phyloP scores from a whole-genome alignment of 2,113 vertebrate genomes.

The Edolisoma coerulescens region DNA sequence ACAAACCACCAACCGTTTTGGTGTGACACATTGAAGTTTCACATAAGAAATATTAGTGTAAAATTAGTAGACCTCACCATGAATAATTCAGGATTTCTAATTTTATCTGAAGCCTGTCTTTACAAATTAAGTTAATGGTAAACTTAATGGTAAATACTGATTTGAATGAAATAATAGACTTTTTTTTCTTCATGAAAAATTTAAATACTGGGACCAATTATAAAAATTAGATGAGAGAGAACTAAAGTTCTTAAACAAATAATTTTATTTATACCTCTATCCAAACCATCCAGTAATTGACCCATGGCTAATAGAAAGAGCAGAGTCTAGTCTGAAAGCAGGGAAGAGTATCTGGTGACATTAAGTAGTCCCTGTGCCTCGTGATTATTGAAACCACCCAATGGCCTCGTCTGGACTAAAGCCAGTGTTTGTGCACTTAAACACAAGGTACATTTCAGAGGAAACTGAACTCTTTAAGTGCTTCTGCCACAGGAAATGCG shows the following conservation, averaged over 20 bases:
- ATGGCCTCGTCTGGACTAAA: not conserved
- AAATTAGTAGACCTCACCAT: not conserved
- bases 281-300: not conserved
- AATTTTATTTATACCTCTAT: not conserved
- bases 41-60: not conserved
- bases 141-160: slow-evolving; percentile 24
- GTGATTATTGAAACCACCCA: not conserved
- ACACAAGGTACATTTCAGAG: accelerated
- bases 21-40: not conserved
- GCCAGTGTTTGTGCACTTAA: not conserved
- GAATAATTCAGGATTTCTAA: slow-evolving; percentile 41
- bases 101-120: slow-evolving; percentile 23
- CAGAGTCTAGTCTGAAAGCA: not conserved
- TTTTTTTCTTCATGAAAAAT: not conserved
- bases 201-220: not conserved
- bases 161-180: not conserved
- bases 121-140: slow-evolving; percentile 9
- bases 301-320: not conserved
- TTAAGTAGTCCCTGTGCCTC: not conserved
- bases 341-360: not conserved
- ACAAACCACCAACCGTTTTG: not conserved
- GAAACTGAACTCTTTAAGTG: not conserved
- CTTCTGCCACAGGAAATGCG: accelerated
- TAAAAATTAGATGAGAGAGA: not conserved
- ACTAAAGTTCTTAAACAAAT: not conserved